Evolutionary conservation across 2,888 invertebrate species (phyloP).

Genomic region (Pseudococcus viburni): DNA sequence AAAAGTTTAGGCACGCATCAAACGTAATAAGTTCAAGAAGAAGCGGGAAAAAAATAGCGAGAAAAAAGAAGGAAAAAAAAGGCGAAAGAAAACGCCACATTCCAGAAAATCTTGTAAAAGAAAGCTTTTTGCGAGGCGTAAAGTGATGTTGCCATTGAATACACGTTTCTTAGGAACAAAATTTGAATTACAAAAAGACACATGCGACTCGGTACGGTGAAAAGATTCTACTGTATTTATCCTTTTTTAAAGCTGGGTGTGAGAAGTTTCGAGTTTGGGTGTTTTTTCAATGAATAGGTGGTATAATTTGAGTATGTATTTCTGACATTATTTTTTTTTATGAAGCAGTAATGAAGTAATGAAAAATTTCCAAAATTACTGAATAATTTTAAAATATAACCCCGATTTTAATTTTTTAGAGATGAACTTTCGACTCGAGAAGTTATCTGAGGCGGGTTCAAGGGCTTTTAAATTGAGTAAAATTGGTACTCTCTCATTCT

Average conservation of each 20-base stretch:
- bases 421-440: too few species aligned
- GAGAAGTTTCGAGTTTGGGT: not conserved
- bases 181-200: conserved; percentile 45
- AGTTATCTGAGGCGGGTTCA: too few species aligned
- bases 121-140: conserved; percentile 31
- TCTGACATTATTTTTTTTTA: too few species aligned
- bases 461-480: too few species aligned
- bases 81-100: conserved; percentile 8
- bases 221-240: not conserved
- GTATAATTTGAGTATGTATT: too few species aligned
- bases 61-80: not conserved
- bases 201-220: conserved; percentile 2
- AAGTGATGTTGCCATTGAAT: conserved; percentile 33
- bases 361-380: too few species aligned
- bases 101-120: conserved; percentile 35
- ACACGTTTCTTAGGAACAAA: not conserved
- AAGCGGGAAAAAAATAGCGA: not conserved
- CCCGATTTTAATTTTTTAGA: too few species aligned
- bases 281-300: too few species aligned
- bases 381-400: too few species aligned
- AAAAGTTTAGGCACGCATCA: conserved; percentile 47
- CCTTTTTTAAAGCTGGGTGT: not conserved
- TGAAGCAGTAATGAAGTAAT: too few species aligned
- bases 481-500: too few species aligned
- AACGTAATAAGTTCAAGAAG: conserved; percentile 18